Base-by-base conservation (phyloP, 1,140 invertebrate genomes). In the Tenebrio molitor region DNA sequence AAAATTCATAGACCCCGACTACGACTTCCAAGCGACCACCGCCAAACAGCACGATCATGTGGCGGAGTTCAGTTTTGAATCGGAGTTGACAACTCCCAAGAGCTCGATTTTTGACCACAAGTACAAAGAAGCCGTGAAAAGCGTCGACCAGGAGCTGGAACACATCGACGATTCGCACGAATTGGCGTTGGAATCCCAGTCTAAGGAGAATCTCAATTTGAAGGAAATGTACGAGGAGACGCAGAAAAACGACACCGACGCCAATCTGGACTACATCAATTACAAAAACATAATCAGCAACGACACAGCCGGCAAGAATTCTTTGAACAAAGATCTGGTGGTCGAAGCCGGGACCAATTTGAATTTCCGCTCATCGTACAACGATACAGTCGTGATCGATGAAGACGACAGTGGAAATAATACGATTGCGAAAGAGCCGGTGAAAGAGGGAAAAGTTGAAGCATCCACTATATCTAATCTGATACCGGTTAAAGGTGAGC, bases 21-120 rank as follows among this genome's bases (percentile, higher is more conserved):
- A 44, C 58, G 39, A 74, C 25, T 68, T 44, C 58, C 8, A 71
- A 69, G 12, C 63, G 72, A 50, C 34, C 58, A 69, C 58, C 23
- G 17, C 25, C 25, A 29, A 75, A 67, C 41, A 21, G 5, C 25
- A 41, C 29, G 53, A 62, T 1, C 34, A n/a, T 63, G 14, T 23
- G 36, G 10, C 64, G 44, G 50, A 44, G 29, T 65, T 62, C 44
- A 39, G 41, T 44, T 69, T 41, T 7, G 65, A 76, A 16, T 36
- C 67, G 8, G 75, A 76, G 33, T 63, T 81, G 39, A 80, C 81
- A 34, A 81, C 81, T 7, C 80, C 81, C 0, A 78, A 41, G 67
- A 75, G 63, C 15, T 41, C 41, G 12, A 29, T 76, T 15, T 81
- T 79, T 39, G 80, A 81, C 69, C 10, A 70, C 16, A 80, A 77